phyloP scores from a whole-genome alignment of 2,888 invertebrate species.

The Antheraea assamensis region DNA sequence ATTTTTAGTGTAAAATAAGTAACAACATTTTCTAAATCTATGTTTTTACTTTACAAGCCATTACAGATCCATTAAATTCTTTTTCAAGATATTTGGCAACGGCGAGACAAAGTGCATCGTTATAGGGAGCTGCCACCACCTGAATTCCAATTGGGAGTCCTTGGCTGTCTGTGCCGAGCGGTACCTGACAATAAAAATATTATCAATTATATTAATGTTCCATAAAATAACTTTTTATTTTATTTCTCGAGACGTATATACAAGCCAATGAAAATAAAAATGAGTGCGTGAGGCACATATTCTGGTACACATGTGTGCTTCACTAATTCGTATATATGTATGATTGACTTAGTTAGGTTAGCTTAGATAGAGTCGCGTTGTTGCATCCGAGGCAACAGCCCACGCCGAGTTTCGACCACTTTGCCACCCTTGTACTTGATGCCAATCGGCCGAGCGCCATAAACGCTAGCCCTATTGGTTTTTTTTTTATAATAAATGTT shows the following conservation, averaged over 20 bases:
- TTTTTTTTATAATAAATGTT: too few species aligned
- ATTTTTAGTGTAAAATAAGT: not conserved
- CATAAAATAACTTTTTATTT: too few species aligned
- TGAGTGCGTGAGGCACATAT: too few species aligned
- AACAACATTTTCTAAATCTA: constrained; percentile 19
- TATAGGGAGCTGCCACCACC: constrained; percentile 86
- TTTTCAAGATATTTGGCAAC: constrained; percentile 90
- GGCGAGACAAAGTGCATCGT: constrained; percentile 88
- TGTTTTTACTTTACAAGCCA: constrained; percentile 74
- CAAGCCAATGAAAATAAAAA: not conserved
- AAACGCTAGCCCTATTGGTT: too few species aligned
- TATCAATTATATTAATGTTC: not conserved
- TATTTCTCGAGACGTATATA: not conserved
- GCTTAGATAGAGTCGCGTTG: too few species aligned
- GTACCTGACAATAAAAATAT: constrained; percentile 76
- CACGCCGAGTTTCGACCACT: too few species aligned
- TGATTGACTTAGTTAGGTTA: too few species aligned
- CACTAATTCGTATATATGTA: too few species aligned
- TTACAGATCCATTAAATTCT: constrained; percentile 88
- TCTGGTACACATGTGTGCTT: too few species aligned
- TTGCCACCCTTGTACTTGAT: too few species aligned
- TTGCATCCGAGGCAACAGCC: too few species aligned
- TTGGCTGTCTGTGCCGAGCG: constrained; percentile 87
- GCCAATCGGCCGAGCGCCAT: too few species aligned
- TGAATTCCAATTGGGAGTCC: constrained; percentile 92